These are phyloP conservation scores for Polypedilum vanderplanki DNA, from an alignment of 1,140 invertebrate genomes.

Conservation along the genomic window DNA sequence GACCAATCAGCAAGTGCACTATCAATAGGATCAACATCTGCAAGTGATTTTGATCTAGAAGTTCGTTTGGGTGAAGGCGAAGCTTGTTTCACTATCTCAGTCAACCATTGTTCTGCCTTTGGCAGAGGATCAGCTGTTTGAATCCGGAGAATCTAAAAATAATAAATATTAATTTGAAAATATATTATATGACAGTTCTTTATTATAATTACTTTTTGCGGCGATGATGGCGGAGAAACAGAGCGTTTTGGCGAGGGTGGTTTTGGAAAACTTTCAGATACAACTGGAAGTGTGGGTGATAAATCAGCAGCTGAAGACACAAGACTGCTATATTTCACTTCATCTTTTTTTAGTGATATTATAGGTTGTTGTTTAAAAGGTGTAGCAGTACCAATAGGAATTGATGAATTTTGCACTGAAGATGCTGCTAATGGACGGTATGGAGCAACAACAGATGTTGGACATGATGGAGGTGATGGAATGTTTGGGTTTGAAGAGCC, in stretches of 20 bases:
- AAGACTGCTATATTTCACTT: constrained; percentile 43
- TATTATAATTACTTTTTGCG: constrained; percentile 44
- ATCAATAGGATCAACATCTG: constrained; percentile 68
- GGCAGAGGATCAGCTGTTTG: constrained; percentile 46
- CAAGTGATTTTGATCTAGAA: constrained; percentile 50
- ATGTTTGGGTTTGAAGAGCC: constrained; percentile 41
- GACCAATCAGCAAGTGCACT: constrained; percentile 47
- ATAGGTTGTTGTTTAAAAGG: constrained; percentile 33
- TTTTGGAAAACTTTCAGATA: constrained; percentile 42
- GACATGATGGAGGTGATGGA: constrained; percentile 39
- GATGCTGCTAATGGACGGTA: constrained; percentile 11
- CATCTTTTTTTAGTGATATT: constrained; percentile 34
- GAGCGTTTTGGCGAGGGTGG: constrained; percentile 42
- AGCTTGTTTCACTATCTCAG: constrained; percentile 56
- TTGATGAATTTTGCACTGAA: constrained; percentile 22
- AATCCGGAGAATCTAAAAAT: constrained; percentile 33
- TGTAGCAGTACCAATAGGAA: constrained; percentile 36
- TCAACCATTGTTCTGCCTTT: constrained; percentile 70
- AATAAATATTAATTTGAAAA: too few relatives aligned
- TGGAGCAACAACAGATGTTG: constrained; percentile 21
- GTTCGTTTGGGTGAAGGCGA: constrained; percentile 47
- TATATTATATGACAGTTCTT: constrained; percentile 32
- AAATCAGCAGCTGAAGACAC: constrained; percentile 39
- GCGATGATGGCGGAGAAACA: constrained; percentile 44
- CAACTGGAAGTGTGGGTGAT: constrained; percentile 39